Percentiles rank a stretch among this genome's conserved stretches.
These are phyloP conservation scores for Drosophila quinaria DNA, from an alignment of 2,888 invertebrate species.

Conservation along the genomic window DNA sequence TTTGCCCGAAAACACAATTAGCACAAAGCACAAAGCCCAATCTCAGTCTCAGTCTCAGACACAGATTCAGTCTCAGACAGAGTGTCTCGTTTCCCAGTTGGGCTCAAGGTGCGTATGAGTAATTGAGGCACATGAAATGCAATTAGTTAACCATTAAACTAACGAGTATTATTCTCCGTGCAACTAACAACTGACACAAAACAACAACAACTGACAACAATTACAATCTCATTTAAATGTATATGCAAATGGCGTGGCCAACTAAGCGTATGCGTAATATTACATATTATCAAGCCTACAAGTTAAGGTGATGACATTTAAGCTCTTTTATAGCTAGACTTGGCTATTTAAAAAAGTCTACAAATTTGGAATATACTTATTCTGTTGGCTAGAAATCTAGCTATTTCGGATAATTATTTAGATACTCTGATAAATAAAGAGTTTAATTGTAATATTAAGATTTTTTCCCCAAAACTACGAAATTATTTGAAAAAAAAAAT, in stretches of 20 bases:
- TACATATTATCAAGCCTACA: constrained; percentile 16
- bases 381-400: not conserved
- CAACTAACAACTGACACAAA: constrained; percentile 2
- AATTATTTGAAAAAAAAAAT: no score
- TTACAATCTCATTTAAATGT: constrained; percentile 48
- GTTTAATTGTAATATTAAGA: no score
- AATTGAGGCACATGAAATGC: constrained; percentile 57
- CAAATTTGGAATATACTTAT: fast-evolving
- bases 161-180: constrained; percentile 30
- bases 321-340: not conserved
- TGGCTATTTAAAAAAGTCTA: not conserved
- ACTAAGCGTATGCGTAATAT: constrained; percentile 45
- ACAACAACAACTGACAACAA: constrained; percentile 16
- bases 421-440: not conserved
- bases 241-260: constrained; percentile 31
- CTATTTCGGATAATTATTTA: not conserved
- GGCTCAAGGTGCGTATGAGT: constrained; percentile 61
- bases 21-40: constrained; percentile 44
- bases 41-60: not conserved
- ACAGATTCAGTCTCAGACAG: not conserved
- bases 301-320: not conserved
- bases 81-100: not conserved
- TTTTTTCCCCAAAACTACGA: no score
- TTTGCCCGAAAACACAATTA: constrained; percentile 69
- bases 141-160: constrained; percentile 65